Evolutionary conservation across 2,797 vertebrate genomes (phyloP), one percentile per base, ranked within the genome.

Genomic region (Merluccius polli): DNA sequence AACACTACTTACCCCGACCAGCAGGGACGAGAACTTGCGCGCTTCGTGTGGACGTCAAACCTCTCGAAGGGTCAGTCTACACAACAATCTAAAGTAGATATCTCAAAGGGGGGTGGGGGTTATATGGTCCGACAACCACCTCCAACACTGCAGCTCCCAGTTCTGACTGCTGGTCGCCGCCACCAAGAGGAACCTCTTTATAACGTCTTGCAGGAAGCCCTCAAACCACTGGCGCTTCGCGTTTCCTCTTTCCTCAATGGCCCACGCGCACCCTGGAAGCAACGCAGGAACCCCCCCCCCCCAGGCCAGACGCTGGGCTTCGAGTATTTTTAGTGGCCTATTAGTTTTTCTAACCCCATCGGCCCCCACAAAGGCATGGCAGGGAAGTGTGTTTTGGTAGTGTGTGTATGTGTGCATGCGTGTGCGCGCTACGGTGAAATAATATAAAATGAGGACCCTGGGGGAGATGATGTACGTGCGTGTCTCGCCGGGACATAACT

Each of bases 1-100:
- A n/a, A 15, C 21, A 29, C 16, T 63, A 91, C 94, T 94, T 80
- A 95, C 94, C 94, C 94, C 89, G 94, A 93, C 94, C 94, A 95
- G 94, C 94, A 94, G 94, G 94, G 94, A 95, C 93, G 93, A 94
- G 92, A 94, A 87, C 76, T 79, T 71, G 35, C 41, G 78, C 74
- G 70, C 82, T 36, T 83, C 48, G 24, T 74, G 5, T 48, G 75
- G 85, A 83, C 76, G 87, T 89, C 88, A 91, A 86, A 83, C 76
- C 85, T 83, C 75, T 75, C 31, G 79, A 79, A 83, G 44, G 78
- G 82, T 83, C 74, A 78, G 80, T 82, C 79, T 78, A 33, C 44
- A 5, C 44, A 15, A 21, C 75, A 70, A 48, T 73, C 85, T 33
- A 16, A 79, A 75, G 84, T 84, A 84, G 0, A 73, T 52, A 29